Evolutionary conservation across 2,888 invertebrate genomes (phyloP), one percentile per base, ranked within the genome.

Genomic region (Diploptera punctata): DNA sequence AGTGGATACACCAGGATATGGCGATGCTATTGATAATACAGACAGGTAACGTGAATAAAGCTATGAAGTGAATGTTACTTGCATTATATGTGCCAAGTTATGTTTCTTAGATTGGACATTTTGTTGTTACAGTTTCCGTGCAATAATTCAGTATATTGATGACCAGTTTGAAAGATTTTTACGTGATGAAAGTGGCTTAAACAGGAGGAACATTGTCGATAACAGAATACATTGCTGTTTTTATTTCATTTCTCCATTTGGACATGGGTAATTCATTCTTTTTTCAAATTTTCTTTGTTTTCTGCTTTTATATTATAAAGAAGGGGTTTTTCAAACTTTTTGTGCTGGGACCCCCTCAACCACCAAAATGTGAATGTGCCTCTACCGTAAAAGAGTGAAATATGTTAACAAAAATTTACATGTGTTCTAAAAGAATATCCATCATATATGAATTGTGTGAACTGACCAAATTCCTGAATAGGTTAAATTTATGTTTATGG

Each of bases 221-320:
- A 98, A 97, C 84, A 90, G 98, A 80, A 96, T 99, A 78, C 98
- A 99, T 82, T 98, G 98, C 84, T 98, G 94, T 84, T 96, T 98
- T 82, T 98, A 98, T 84, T 98, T 98, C 83, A 95, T 98, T 81
- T 97, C 97, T 71, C 98, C 98, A 0, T 96, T 95, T 83, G 98
- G 98, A 61, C 97, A 98, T 85, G 97, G 97, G 94, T 96, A 87
- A 83, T n/a, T n/a, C n/a, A n/a, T n/a, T n/a, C n/a, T n/a, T n/a
- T n/a, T n/a, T n/a, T n/a, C n/a, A n/a, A n/a, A n/a, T n/a, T n/a
- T n/a, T n/a, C n/a, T n/a, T n/a, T n/a, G n/a, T n/a, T n/a, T n/a
- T n/a, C n/a, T n/a, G n/a, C n/a, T n/a, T n/a, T n/a, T n/a, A n/a
- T n/a, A n/a, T n/a, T n/a, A n/a, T n/a, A n/a, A n/a, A n/a, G n/a